Percentiles rank a stretch among this genome's conserved stretches.
phyloP scores from a whole-genome alignment of 2,113 vertebrate genomes.

The Jacana jacana region DNA sequence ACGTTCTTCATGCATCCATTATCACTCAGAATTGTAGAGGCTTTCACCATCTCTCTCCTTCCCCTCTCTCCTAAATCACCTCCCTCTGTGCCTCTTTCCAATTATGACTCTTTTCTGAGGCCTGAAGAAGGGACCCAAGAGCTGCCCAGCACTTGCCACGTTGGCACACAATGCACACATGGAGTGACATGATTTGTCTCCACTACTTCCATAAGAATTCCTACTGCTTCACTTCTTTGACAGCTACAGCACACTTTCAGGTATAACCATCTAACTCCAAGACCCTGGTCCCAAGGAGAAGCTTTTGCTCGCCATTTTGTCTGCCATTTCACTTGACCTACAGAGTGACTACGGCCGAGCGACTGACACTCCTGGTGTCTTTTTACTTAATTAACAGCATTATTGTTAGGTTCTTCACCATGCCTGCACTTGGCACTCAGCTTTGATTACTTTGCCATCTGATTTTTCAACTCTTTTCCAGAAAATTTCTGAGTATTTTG shows the following conservation, averaged over 20 bases:
- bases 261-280: background rate
- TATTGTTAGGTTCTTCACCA: background rate
- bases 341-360: rapidly evolving
- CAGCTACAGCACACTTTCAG: background rate
- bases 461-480: background rate
- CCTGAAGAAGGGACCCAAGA: background rate
- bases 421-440: background rate
- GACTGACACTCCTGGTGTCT: background rate
- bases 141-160: background rate
- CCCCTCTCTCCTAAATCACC: background rate
- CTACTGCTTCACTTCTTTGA: background rate
- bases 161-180: background rate
- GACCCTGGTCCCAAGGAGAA: background rate
- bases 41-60: background rate
- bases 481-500: background rate
- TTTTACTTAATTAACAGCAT: background rate
- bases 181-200: background rate
- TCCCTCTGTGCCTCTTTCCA: background rate
- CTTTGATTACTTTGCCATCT: background rate
- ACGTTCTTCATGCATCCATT: background rate
- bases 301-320: background rate
- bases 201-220: background rate
- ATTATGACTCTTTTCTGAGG: background rate
- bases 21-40: background rate
- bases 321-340: background rate